A percentile compares a stretch with the other conserved stretches of the same genome.
Evolutionary conservation across 2,888 invertebrate species (phyloP).

Genomic region (Steromphala cineraria): DNA sequence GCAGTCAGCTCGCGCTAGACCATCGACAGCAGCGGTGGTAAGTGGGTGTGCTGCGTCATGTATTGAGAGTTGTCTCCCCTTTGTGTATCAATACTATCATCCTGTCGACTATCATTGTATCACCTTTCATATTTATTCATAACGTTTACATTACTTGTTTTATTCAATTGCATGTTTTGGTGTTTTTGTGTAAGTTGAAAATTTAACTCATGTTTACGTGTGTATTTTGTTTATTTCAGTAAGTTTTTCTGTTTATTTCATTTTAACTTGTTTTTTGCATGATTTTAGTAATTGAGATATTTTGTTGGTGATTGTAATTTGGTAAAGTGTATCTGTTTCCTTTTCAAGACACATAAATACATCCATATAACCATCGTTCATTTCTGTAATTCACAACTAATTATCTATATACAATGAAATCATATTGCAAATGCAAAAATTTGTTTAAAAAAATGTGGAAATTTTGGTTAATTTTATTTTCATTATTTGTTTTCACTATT

Average conservation of each 20-base stretch:
- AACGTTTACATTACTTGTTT: no score
- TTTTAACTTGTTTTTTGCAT: neutral
- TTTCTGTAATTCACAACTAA: no score
- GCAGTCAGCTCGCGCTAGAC: constrained; percentile 53
- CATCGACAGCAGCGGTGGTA: constrained; percentile 45
- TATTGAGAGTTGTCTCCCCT: neutral
- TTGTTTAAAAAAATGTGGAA: no score
- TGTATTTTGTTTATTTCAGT: neutral
- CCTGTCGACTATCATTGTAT: neutral
- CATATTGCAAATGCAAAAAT: no score
- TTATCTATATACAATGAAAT: no score
- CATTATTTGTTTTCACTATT: no score
- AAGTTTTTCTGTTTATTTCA: neutral
- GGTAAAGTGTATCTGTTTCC: no score
- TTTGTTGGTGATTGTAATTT: neutral
- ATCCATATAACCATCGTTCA: no score
- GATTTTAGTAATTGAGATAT: neutral
- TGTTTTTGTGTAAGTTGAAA: neutral
- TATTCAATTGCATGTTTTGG: no score
- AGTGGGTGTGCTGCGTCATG: constrained; percentile 27
- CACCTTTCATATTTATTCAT: neutral
- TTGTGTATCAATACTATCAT: neutral
- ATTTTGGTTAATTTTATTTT: no score
- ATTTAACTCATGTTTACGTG: neutral
- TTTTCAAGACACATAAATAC: no score